These are phyloP conservation scores for Cavia aperea DNA, from an alignment of 2,113 vertebrate genomes.

Conservation along the genomic window DNA sequence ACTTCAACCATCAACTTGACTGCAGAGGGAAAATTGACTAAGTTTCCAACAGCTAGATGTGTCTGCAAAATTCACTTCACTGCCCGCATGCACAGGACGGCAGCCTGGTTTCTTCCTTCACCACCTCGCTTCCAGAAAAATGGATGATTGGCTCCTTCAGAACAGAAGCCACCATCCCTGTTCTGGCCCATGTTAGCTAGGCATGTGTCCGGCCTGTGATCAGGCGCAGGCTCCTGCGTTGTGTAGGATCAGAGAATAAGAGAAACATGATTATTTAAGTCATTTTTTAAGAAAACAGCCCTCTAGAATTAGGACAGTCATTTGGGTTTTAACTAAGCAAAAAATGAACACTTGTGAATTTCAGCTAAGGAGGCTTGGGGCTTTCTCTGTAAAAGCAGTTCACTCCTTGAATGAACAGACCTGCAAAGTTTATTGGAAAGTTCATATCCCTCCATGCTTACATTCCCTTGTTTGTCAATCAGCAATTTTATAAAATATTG, in stretches of 20 bases:
- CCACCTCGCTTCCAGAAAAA: neutral
- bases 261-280: neutral
- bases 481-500: slow-evolving; percentile 26
- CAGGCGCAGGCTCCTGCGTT: neutral
- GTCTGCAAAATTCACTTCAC: neutral
- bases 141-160: neutral
- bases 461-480: neutral
- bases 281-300: neutral
- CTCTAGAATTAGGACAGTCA: neutral
- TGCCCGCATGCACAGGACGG: too few relatives aligned
- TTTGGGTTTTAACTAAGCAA: neutral
- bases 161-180: neutral
- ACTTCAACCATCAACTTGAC: neutral
- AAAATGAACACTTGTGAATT: neutral
- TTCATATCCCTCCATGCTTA: neutral
- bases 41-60: neutral
- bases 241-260: neutral
- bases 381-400: neutral
- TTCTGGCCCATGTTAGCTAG: neutral
- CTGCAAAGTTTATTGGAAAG: neutral
- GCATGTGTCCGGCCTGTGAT: neutral
- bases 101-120: neutral
- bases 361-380: neutral
- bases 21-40: neutral
- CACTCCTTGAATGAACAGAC: neutral